Base-by-base conservation (phyloP, 2,113 vertebrate species). In the Castor canadensis region DNA sequence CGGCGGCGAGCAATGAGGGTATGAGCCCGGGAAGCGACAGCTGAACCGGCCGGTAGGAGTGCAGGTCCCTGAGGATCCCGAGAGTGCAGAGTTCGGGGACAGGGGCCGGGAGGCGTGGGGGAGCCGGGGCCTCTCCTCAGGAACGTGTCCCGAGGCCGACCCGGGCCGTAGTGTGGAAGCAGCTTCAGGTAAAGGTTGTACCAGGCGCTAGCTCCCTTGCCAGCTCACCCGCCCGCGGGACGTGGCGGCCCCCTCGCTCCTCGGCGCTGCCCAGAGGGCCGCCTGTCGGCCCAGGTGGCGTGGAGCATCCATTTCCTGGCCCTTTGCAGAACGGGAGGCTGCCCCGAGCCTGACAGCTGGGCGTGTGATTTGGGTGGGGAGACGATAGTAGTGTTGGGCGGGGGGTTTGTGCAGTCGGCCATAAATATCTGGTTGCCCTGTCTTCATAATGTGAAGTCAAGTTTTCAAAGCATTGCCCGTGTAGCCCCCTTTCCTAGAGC, bases 151-250 rank as follows among this genome's bases (percentile, higher is more conserved):
- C 20, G 64, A 83, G 95, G 95, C 93, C 72, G 62, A 58, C 54
- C 60, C n/a, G 77, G 92, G 84, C 90, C 84, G 16, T 87, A 7
- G 58, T 96, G 93, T 76, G 93, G 93, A 69, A 87, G 89, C 96
- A 56, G 91, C 94, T 94, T 96, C 96, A 97, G 97, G 97, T 96
- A 97, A 97, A 97, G 91, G 91, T 95, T 94, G 97, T 79, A 95
- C 82, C 58, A 84, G 96, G 93, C 86, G n/a, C 93, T 22, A 19
- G 77, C 76, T 35, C 91, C 24, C 26, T 92, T 9, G 30, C 22
- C 67, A 7, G 43, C 66, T 13, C 13, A n/a, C 22, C 45, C 56
- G 1, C n/a, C 35, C 26, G 9, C 6, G 43, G 49, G 40, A 40
- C 28, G 45, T 84, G 49, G 85, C n/a, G 69, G 24, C 52, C 15